These are phyloP conservation scores for Syrista parreyssii DNA, from an alignment of 2,888 invertebrate species.

Conservation along the genomic window DNA sequence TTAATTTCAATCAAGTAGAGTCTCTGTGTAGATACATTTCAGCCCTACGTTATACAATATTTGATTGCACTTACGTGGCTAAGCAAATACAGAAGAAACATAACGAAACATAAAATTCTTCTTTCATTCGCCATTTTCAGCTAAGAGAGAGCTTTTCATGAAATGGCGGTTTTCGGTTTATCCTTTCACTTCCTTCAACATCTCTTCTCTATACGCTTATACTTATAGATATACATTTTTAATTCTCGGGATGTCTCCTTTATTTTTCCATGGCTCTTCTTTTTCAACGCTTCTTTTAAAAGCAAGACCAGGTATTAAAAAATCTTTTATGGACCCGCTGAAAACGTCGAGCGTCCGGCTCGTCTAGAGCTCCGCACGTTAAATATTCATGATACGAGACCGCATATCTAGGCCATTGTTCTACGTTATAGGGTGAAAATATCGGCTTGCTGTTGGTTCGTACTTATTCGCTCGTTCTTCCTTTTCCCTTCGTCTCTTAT, in stretches of 20 bases:
- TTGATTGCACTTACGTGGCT: background rate
- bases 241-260: background rate
- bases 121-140: too few relatives aligned
- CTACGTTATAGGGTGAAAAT: conserved; percentile 37
- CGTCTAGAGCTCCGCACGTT: conserved; percentile 31
- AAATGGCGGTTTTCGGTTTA: too few relatives aligned
- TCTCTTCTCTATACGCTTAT: background rate
- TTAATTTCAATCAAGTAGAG: background rate
- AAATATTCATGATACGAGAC: conserved; percentile 53
- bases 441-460: conserved; percentile 22
- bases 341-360: background rate
- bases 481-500: conserved; percentile 11
- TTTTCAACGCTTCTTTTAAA: background rate
- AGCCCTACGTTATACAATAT: background rate
- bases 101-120: background rate
- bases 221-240: background rate
- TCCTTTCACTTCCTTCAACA: too few relatives aligned
- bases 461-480: conserved; percentile 11
- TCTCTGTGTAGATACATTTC: background rate
- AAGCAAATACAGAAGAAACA: background rate
- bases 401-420: conserved; percentile 51
- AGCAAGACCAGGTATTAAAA: background rate
- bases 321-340: background rate
- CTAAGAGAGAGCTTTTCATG: too few relatives aligned
- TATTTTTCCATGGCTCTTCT: background rate